Evolutionary conservation across 2,113 vertebrate genomes (phyloP).

Genomic region (Syrrhaptes paradoxus): DNA sequence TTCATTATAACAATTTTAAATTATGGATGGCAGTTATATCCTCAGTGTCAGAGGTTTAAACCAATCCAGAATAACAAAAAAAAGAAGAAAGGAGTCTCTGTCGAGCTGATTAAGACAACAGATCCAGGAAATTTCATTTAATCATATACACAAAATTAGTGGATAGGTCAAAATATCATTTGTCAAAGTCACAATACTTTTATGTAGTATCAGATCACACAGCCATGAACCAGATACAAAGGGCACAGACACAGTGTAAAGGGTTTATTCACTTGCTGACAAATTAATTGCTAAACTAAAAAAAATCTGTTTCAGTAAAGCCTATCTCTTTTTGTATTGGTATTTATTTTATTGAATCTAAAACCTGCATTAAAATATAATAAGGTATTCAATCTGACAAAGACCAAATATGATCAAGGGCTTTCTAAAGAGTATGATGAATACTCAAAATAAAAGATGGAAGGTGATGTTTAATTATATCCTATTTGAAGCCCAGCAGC

Average conservation of each 20-base stretch:
- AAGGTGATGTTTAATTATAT: background rate
- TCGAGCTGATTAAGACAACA: background rate
- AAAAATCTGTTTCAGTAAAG: background rate
- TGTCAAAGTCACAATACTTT: background rate
- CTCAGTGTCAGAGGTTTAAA: background rate
- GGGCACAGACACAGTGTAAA: background rate
- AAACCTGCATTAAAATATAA: background rate
- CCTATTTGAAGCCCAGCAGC: background rate
- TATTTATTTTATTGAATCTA: background rate
- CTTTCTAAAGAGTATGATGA: background rate
- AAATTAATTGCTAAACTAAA: background rate
- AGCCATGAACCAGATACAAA: background rate
- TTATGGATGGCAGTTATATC: background rate
- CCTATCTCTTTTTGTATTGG: background rate
- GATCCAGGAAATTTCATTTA: background rate
- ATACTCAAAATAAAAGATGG: background rate
- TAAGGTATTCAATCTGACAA: background rate
- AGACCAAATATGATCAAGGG: background rate
- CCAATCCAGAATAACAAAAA: background rate
- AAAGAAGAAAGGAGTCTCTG: background rate
- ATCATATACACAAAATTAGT: background rate
- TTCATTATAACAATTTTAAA: background rate
- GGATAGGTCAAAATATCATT: background rate
- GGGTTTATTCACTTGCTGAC: background rate
- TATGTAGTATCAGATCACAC: background rate